Evolutionary conservation across 35 echinoderm and acorn worm genomes (phyloP).

Genomic region (Apostichopus californicus): DNA sequence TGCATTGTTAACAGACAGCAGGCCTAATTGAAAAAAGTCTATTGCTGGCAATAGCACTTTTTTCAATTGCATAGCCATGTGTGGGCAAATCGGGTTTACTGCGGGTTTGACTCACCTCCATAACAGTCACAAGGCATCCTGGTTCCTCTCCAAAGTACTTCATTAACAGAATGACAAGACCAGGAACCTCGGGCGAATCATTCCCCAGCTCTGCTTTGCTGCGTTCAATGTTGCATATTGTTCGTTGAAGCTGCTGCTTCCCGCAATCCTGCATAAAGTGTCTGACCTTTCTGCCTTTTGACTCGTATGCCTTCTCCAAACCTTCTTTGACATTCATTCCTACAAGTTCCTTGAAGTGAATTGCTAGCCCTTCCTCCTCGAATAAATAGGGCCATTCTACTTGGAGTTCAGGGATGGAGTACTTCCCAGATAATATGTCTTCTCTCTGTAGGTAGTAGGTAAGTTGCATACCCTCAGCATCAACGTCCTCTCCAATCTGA

Average conservation of each 20-base stretch:
- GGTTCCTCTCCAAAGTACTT: constrained; percentile 27
- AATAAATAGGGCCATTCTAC: constrained; percentile 38
- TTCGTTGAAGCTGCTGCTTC: not conserved
- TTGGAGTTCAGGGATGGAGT: not conserved
- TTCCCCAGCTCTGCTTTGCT: constrained; percentile 31
- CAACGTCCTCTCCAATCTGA: not conserved
- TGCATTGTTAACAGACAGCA: too few relatives aligned
- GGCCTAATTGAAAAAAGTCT: too few relatives aligned
- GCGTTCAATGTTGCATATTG: not conserved
- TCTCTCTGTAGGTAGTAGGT: constrained; percentile 29
- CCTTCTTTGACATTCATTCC: not conserved
- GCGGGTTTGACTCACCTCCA: constrained; percentile 20
- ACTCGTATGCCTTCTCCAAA: not conserved
- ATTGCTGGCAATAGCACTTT: too few relatives aligned
- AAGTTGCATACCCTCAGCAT: not conserved
- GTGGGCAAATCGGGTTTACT: too few relatives aligned
- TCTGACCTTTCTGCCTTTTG: constrained; percentile 14
- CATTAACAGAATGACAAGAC: not conserved
- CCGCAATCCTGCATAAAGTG: not conserved
- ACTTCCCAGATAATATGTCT: not conserved
- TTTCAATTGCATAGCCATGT: too few relatives aligned
- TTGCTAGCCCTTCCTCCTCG: not conserved
- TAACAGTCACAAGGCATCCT: not conserved
- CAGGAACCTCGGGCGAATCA: constrained; percentile 28
- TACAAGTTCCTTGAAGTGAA: constrained; percentile 44